Base-by-base conservation (phyloP, 2,888 invertebrate species). In the Aleiodes testaceus region DNA sequence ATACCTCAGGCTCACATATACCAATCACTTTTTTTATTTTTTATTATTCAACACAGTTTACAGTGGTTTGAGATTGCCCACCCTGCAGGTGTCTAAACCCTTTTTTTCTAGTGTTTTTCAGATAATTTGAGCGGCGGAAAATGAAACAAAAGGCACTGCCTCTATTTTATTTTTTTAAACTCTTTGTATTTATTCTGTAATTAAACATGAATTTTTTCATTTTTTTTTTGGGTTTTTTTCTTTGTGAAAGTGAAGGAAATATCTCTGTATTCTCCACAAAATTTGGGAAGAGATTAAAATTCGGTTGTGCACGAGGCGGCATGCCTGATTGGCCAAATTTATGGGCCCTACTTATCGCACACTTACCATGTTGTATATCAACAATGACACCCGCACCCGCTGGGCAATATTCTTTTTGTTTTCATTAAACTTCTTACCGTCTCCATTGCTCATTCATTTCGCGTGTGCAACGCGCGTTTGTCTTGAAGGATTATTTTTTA, bases 331-430 rank as follows among this genome's bases (percentile, higher is more conserved):
- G 85, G 83, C 78, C 82, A 79, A 82, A 87, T 86, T 87, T 87
- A 86, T 86, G 86, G 85, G 85, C 79, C 84, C 86, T 85, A 87
- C 85, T 87, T 86, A 87, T 86, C 86, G 85, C 84, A 80, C 84
- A 85, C 85, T 86, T 87, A 86, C 86, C 82, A 84, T 82, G 85
- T 83, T 85, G 84, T 87, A 86, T 85, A 86, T 86, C 86, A 86
- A 85, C 86, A 86, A 86, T 86, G 86, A 87, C 86, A 86, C 85
- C 83, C 85, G 84, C 83, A 84, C 86, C 86, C 84, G 83, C 84
- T 79, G 85, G 36, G 85, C 84, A 79, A 80, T 75, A 72, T 67
- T 76, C 78, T 74, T 75, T 75, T 77, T 75, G 72, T 66, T 74
- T 72, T 72, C 74, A 74, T 77, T 74, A 63, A 70, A 55, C 67